These are phyloP conservation scores for Leuciscus waleckii DNA, from an alignment of 2,797 vertebrate species.

Conservation along the genomic window DNA sequence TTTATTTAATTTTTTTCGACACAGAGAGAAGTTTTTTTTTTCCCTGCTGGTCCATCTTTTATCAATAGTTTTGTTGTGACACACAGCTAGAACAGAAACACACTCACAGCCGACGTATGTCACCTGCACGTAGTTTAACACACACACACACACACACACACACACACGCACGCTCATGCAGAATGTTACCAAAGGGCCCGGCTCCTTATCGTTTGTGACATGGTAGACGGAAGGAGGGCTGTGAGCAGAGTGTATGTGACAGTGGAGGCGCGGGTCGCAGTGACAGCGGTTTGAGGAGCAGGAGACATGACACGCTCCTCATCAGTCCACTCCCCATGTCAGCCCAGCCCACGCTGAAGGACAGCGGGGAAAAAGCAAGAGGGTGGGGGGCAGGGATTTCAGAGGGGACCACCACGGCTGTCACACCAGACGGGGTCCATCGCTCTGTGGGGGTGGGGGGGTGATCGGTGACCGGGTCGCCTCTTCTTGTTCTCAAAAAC, in stretches of 20 bases:
- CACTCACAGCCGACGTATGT: constrained; percentile 45
- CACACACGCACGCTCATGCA: constrained; percentile 25
- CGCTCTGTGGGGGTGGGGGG: neutral
- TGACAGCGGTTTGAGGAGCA: constrained; percentile 95
- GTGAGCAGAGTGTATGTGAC: constrained; percentile 97
- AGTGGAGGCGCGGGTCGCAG: constrained; percentile 90
- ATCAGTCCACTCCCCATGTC: constrained; percentile 82
- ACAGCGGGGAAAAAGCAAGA: neutral
- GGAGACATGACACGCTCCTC: constrained; percentile 90
- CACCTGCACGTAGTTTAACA: constrained; percentile 51
- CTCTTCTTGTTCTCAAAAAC: constrained; percentile 33
- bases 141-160: constrained; percentile 36
- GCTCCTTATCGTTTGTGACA: constrained; percentile 92
- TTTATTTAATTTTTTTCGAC: too few relatives aligned
- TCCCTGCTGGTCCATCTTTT: constrained; percentile 13
- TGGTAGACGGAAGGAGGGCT: constrained; percentile 83
- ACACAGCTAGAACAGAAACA: constrained; percentile 43
- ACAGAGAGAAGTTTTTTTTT: neutral
- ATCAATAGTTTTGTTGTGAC: constrained; percentile 38
- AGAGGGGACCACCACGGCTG: constrained; percentile 29
- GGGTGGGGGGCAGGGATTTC: constrained; percentile 18
- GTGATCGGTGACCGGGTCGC: neutral
- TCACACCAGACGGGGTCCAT: constrained; percentile 49
- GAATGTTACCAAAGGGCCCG: constrained; percentile 47
- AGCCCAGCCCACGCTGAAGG: constrained; percentile 86